A percentile compares a stretch with the other conserved stretches of the same genome.
Conservation (phyloP, 2,888 invertebrate species). For the Leptinotarsa tumamoca region DNA sequence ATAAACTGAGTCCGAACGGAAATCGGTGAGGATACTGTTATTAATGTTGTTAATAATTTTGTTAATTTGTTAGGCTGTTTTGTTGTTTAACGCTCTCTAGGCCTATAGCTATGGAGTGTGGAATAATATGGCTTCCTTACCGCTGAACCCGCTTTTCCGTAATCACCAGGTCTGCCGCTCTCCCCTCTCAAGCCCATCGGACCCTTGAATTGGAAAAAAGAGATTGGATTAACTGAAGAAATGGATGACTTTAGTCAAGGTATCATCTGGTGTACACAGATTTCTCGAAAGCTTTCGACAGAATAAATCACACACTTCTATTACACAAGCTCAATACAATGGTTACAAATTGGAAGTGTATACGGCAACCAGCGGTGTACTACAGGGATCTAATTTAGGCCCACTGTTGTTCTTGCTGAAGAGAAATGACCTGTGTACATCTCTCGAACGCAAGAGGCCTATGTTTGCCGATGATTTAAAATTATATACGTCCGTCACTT, state of each 20-base stretch:
- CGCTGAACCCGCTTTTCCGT: slow-evolving; percentile 81
- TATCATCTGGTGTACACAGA: too few species aligned
- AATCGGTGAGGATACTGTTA: slow-evolving; percentile 46
- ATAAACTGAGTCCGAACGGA: slow-evolving; percentile 32
- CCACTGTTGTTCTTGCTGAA: too few species aligned
- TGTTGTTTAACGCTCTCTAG: slow-evolving; percentile 58
- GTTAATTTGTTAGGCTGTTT: slow-evolving; percentile 51
- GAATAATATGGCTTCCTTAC: slow-evolving; percentile 73
- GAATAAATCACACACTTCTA: too few species aligned
- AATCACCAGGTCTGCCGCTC: slow-evolving; percentile 77
- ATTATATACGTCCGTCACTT: too few species aligned
- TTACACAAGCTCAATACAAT: too few species aligned
- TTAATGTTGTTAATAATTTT: slow-evolving; percentile 45
- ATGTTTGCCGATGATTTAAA: too few species aligned
- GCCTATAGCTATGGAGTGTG: slow-evolving; percentile 54
- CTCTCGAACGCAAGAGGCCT: too few species aligned
- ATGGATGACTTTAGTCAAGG: background rate
- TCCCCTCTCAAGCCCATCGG: slow-evolving; percentile 86
- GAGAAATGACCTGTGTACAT: too few species aligned
- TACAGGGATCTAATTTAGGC: too few species aligned
- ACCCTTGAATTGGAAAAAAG: slow-evolving; percentile 70
- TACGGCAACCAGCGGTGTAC: too few species aligned
- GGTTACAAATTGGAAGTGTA: too few species aligned
- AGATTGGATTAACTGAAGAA: background rate
- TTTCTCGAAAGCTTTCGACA: too few species aligned